Base-by-base conservation (phyloP, 1,140 invertebrate genomes). In the Hylyphantes graminicola region DNA sequence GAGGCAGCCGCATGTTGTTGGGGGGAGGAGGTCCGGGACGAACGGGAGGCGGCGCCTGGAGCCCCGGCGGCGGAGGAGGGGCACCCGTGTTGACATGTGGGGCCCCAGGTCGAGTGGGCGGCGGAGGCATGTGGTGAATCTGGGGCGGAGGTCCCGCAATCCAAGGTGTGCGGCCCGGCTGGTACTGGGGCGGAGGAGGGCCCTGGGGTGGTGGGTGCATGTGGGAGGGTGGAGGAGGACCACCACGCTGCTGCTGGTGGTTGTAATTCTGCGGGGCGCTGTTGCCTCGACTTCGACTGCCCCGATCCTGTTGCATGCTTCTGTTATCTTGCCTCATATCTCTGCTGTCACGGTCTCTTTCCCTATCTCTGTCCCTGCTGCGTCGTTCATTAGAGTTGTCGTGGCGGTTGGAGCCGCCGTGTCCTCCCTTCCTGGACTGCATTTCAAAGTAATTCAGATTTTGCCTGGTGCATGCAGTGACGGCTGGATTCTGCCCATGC, bases 401-500 rank as follows among this genome's bases (percentile, higher is more conserved):
- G 63, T 77, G 82, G 87, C 89, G 55, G n/a, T 19, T 64, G 15
- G 61, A 70, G 8, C 77, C 77, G 50, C 77, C 77, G 75, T 83
- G 80, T 15, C 82, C 82, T 51, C 82, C 82, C 90, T 91, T 87
- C 88, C 88, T 78, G 88, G 85, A 88, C 64, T 90, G 89, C 70
- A 89, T 90, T 87, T 93, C 92, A 88, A 93, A 91, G 89, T 92
- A 92, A 86, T 91, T 92, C 53, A 95, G 91, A 82, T 95, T 94
- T 90, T 97, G 95, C 91, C 98, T 98, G 78, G 95, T 99, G 57
- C 97, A 97, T 89, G 95, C 94, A 19, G 97, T 98, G 55, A 99
- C 97, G 74, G 97, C 93, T 2, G 97, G 97, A 88, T 93, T 93
- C 89, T 99, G 97, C 50, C 97, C 97, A 90, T 99, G 96, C 13